Evolutionary conservation across 2,113 vertebrate species (phyloP).

Genomic region (Misgurnus mizolepis): DNA sequence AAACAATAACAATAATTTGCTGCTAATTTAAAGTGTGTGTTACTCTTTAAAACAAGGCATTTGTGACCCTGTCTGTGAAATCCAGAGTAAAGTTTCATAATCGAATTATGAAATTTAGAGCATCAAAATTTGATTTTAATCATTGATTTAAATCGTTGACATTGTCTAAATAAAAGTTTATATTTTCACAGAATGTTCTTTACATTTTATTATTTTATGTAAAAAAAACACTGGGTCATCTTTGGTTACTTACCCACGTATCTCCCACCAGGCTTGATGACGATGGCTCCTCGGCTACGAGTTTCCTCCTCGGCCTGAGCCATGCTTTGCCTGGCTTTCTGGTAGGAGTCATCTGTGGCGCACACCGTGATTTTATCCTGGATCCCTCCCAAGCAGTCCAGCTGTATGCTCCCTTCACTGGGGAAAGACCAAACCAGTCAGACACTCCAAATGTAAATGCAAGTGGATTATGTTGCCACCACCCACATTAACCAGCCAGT

Average conservation of each 20-base stretch:
- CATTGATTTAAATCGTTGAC: too few relatives aligned
- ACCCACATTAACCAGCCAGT: neutral
- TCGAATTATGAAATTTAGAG: too few relatives aligned
- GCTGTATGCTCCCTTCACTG: slow-evolving; percentile 88
- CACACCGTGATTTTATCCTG: slow-evolving; percentile 98
- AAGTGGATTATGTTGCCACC: neutral
- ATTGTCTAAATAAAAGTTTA: too few relatives aligned
- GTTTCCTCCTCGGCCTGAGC: slow-evolving; percentile 95
- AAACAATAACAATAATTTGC: too few relatives aligned
- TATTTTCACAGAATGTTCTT: too few relatives aligned
- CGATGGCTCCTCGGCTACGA: slow-evolving; percentile 89
- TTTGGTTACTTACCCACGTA: slow-evolving; percentile 81
- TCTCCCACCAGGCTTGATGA: slow-evolving; percentile 94
- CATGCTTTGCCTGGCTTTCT: slow-evolving; percentile 95
- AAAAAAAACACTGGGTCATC: too few relatives aligned
- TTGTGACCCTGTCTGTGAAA: too few relatives aligned
- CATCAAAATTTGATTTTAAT: too few relatives aligned
- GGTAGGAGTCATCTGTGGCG: slow-evolving; percentile 96
- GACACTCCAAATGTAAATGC: neutral
- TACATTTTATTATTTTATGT: too few relatives aligned
- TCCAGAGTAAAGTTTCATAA: too few relatives aligned
- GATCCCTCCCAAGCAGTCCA: slow-evolving; percentile 95
- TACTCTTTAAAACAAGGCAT: neutral
- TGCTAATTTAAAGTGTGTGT: too few relatives aligned
- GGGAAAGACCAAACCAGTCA: slow-evolving; percentile 31